Percentiles rank a stretch among this genome's conserved stretches.
phyloP scores from a whole-genome alignment of 2,113 vertebrate genomes.

The Chlamydotis undulata region DNA sequence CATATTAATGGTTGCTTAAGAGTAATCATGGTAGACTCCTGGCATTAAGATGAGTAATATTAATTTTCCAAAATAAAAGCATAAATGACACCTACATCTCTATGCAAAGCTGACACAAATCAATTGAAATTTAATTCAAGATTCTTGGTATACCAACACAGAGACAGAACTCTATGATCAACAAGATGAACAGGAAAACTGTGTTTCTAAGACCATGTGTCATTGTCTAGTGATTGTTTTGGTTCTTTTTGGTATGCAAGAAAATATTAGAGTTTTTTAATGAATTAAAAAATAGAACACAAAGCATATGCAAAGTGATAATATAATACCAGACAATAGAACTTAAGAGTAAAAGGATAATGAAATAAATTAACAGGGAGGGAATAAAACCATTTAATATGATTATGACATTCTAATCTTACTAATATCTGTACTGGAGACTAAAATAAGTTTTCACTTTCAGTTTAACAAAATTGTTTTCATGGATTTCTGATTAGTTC shows the following conservation, averaged over 20 bases:
- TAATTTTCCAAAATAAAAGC: slow-evolving; percentile 8
- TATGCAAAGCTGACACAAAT: neutral
- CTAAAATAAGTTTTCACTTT: neutral
- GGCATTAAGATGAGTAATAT: neutral
- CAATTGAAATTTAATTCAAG: neutral
- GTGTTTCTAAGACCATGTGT: neutral
- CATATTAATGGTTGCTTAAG: neutral
- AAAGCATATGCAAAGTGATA: neutral
- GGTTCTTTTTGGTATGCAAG: neutral
- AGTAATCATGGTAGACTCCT: neutral
- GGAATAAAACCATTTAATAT: neutral
- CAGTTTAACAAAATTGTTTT: neutral
- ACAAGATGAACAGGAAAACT: neutral
- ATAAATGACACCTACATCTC: neutral
- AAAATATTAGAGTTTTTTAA: neutral
- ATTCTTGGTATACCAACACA: neutral
- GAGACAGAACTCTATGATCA: neutral
- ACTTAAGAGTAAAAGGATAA: neutral
- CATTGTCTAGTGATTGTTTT: neutral
- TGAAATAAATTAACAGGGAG: neutral
- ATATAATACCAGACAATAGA: neutral
- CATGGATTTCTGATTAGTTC: neutral
- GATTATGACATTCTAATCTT: neutral
- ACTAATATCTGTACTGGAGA: neutral
- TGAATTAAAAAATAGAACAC: neutral